Evolutionary conservation across 2,888 invertebrate species (phyloP), one percentile per base, ranked within the genome.

Genomic region (Drosophila acutilabella): DNA sequence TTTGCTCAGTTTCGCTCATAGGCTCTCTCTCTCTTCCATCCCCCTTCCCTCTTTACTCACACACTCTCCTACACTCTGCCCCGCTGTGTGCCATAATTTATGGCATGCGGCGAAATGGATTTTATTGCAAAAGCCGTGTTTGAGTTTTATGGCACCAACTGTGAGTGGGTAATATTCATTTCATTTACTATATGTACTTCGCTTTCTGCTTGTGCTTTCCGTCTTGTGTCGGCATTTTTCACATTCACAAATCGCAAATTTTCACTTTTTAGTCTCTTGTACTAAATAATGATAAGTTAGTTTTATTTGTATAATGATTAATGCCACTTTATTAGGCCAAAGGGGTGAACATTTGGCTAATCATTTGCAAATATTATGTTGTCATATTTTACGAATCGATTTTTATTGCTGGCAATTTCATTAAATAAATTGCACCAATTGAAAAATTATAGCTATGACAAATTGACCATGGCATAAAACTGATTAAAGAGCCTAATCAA

Each of bases 61-160:
- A 33, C 41, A 50, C 20, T 20, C 57, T 47, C 41, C 8, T 38
- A 20, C 53, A 30, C 41, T 45, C 26, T 36, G 57, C 48, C 64
- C 67, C 52, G 64, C 71, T 66, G 77, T 52, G 66, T 52, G 66
- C 58, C 85, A 79, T 82, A 84, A 90, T 90, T 90, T 91, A 91
- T 82, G 81, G 78, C 83, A 90, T 82, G 88, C 90, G 83, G 89
- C 81, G 86, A 85, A 90, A 85, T 83, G 83, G 83, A 66, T 88
- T 90, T 90, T 90, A 90, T 90, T 88, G 85, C 91, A 89, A 81
- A 87, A 87, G 85, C 76, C 90, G 78, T 84, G 78, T 89, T 89
- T 74, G 80, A 78, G 79, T 81, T 83, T 89, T 84, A 89, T 75
- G 84, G 81, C 81, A 67, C 54, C 54, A 75, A 72, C 73, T 76